Base-by-base conservation (phyloP, 37 sponge, comb jelly and placozoan genomes). In the Beroe forskalii region DNA sequence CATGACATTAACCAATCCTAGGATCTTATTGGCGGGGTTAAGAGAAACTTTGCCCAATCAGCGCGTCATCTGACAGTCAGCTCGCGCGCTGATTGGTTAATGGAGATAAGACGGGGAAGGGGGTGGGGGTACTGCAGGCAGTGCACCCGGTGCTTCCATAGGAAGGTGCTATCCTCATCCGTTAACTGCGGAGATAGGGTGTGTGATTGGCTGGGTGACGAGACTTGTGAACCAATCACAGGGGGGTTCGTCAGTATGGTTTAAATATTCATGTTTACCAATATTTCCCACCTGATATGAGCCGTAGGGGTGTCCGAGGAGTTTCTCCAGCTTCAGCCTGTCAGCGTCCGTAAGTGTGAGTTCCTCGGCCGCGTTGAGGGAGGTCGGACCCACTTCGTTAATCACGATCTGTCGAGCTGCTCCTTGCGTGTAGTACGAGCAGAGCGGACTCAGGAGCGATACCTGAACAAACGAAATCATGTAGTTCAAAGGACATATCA, bases 71-170 rank as follows among this genome's bases (percentile, higher is more conserved):
- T n/a, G n/a, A n/a, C n/a, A n/a, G n/a, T n/a, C n/a, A n/a, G n/a
- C n/a, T n/a, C n/a, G n/a, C n/a, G n/a, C n/a, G n/a, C n/a, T n/a
- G n/a, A n/a, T n/a, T n/a, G n/a, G n/a, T n/a, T n/a, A n/a, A n/a
- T n/a, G 40, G 40, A 42, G 8, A 43, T 48, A 1, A 80, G 86
- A 6, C 9, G 37, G 55, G 86, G 86, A n/a, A 80, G 86, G 55
- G 55, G 42, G 86, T 80, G 44, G 8, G 86, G 86, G 55, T 80
- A 44, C 25, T 35, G 4, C 3, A 12, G 2, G 55, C 86, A 80
- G 30, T 80, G 55, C 0, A 80, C 86, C 27, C 86, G 44, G 86
- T 80, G 22, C 55, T 80, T 80, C 86, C 86, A 80, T 48, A 80
- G 86, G 44, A 80, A 80, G 55, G 39, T 27, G 55, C 40, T 80